Evolutionary conservation across 2,888 invertebrate genomes (phyloP).

Genomic region (Phalera bucephala): DNA sequence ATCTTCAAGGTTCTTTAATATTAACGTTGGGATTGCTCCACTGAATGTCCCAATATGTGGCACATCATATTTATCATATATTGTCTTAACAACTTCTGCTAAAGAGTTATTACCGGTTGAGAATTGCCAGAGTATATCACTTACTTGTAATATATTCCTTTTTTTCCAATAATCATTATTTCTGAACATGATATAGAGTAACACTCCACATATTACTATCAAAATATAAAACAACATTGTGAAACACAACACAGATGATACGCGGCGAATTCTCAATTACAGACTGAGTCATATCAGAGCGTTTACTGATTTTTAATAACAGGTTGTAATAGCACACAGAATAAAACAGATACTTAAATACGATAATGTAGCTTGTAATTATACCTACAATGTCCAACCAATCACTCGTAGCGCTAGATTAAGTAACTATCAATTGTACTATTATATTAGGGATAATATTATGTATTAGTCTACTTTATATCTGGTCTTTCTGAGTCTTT

Average conservation of each 20-base stretch:
- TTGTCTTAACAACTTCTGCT: conserved; percentile 46
- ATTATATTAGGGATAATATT: too few species aligned
- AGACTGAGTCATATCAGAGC: conserved; percentile 7
- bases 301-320: too few species aligned
- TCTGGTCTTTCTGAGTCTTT: too few species aligned
- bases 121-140: conserved; percentile 44
- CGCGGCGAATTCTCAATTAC: not conserved
- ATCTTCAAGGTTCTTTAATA: conserved; percentile 53
- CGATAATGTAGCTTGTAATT: too few species aligned
- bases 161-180: conserved; percentile 54
- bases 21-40: conserved; percentile 42
- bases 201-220: conserved; percentile 25
- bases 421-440: too few species aligned
- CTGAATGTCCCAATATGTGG: conserved; percentile 45
- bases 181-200: conserved; percentile 23
- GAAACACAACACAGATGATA: not conserved
- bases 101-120: conserved; percentile 44
- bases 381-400: too few species aligned
- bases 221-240: conserved; percentile 21
- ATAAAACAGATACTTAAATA: too few species aligned
- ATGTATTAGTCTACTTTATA: too few species aligned
- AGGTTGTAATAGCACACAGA: too few species aligned
- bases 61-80: conserved; percentile 45
- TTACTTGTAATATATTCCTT: conserved; percentile 42
- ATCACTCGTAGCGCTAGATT: too few species aligned